Evolutionary conservation across 2,113 vertebrate species (phyloP).

Genomic region (Percina caprodes): DNA sequence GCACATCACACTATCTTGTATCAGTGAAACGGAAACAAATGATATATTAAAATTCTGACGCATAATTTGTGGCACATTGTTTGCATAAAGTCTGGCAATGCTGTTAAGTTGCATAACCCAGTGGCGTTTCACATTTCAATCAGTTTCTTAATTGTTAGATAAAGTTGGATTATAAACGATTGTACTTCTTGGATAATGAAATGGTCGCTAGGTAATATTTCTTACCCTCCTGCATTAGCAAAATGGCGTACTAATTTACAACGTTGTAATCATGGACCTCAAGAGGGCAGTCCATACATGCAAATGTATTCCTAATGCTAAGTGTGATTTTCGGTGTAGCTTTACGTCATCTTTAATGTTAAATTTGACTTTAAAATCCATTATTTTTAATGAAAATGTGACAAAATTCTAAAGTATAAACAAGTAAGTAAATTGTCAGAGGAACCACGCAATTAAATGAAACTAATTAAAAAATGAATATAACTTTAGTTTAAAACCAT

Average conservation of each 20-base stretch:
- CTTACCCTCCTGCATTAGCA: slow-evolving; percentile 38
- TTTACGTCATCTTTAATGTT: slow-evolving; percentile 15
- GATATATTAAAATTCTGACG: slow-evolving; percentile 12
- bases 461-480: background rate
- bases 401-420: background rate
- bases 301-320: slow-evolving; percentile 21
- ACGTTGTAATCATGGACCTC: slow-evolving; percentile 49
- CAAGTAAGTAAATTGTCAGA: background rate
- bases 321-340: background rate
- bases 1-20: background rate
- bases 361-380: background rate
- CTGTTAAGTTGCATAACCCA: slow-evolving; percentile 16
- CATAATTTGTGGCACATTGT: slow-evolving; percentile 23
- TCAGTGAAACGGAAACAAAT: background rate
- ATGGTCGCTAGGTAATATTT: slow-evolving; percentile 31
- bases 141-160: slow-evolving; percentile 6
- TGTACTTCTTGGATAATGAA: slow-evolving; percentile 22
- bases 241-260: slow-evolving; percentile 53
- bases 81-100: slow-evolving; percentile 22
- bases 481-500: background rate
- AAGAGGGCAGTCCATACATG: slow-evolving; percentile 75
- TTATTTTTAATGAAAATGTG: background rate
- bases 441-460: background rate
- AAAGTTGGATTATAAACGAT: slow-evolving; percentile 16
- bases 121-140: slow-evolving; percentile 15